These are phyloP conservation scores for Procavia capensis DNA, from an alignment of 2,113 vertebrate species.

Conservation along the genomic window DNA sequence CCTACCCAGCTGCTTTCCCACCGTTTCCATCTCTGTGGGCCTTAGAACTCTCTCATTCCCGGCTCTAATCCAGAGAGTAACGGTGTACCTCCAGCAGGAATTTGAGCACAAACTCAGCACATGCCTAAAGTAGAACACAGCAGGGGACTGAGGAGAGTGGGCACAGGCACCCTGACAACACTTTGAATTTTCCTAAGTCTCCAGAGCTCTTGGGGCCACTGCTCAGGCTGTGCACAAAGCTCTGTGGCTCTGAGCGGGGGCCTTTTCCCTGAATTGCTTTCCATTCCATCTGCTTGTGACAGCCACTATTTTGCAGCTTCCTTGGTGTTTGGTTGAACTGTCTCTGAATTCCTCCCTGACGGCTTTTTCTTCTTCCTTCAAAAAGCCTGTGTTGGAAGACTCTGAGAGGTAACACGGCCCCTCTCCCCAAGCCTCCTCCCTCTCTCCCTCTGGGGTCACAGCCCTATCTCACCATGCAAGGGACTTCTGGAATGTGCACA, in stretches of 20 bases:
- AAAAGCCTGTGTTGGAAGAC: fast-evolving
- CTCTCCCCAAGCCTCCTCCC: neutral
- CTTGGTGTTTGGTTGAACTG: neutral
- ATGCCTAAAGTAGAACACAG: neutral
- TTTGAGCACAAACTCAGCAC: neutral
- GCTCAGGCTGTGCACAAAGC: neutral
- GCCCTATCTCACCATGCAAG: neutral
- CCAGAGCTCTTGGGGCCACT: fast-evolving
- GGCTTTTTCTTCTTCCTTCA: neutral
- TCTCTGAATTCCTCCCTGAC: neutral
- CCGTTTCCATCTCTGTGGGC: fast-evolving
- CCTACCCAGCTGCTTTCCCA: neutral
- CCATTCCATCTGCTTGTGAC: neutral
- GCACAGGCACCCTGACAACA: fast-evolving
- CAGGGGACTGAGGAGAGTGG: neutral
- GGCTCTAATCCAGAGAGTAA: neutral
- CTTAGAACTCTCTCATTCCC: fast-evolving
- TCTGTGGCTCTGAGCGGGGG: too few species aligned
- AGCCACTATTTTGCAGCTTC: neutral
- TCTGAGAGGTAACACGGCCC: fast-evolving
- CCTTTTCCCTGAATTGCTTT: fast-evolving
- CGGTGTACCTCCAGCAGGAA: fast-evolving
- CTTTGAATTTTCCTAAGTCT: neutral
- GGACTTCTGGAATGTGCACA: neutral
- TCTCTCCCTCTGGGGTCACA: neutral